phyloP scores from a whole-genome alignment of 2,113 vertebrate species.

The Pseudolaguvia tuberculata region DNA sequence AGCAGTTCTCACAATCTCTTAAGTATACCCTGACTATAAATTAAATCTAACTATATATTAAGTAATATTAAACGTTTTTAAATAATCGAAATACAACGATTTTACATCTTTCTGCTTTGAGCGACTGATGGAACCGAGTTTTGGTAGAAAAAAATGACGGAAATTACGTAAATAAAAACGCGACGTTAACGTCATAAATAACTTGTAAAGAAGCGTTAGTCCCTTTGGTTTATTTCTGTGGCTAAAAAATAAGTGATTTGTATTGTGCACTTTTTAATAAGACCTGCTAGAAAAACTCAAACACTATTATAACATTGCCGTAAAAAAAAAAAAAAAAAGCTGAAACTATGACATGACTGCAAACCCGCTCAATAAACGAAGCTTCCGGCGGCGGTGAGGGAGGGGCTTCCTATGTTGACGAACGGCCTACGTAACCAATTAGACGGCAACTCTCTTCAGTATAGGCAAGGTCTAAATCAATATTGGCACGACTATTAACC shows the following conservation, averaged over 20 bases:
- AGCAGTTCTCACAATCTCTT: neutral
- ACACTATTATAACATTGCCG: too few species aligned
- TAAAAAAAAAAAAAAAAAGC: neutral
- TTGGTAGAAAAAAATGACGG: neutral
- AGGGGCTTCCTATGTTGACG: neutral
- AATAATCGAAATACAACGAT: neutral
- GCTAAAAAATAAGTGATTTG: neutral
- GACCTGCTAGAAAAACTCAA: too few species aligned
- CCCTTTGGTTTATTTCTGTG: neutral
- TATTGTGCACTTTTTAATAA: neutral
- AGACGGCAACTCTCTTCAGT: neutral
- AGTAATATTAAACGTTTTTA: neutral
- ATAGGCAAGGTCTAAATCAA: constrained; percentile 45
- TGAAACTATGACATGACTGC: too few species aligned
- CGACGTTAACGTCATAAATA: neutral
- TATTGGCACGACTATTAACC: constrained; percentile 43
- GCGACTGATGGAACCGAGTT: neutral
- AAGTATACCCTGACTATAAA: neutral
- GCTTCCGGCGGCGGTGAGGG: neutral
- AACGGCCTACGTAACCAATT: constrained; percentile 32
- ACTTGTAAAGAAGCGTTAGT: neutral
- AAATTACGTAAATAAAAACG: constrained; percentile 3
- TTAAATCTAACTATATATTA: neutral
- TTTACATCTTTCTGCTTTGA: neutral
- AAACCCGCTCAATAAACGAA: constrained; percentile 34